phyloP scores from a whole-genome alignment of 2,113 vertebrate genomes.

The Tonatia bakeri region DNA sequence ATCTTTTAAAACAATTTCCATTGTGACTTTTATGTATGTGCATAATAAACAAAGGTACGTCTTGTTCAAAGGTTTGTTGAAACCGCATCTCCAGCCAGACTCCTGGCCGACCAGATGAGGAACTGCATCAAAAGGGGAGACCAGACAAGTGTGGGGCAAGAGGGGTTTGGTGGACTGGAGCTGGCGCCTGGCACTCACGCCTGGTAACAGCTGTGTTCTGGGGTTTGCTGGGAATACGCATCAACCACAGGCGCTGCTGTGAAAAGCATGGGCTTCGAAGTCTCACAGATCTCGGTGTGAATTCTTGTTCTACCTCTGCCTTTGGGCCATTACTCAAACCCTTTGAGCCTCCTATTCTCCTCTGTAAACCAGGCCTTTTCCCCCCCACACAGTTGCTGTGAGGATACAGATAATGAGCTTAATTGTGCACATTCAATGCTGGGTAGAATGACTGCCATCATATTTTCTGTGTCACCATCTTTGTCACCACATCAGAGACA shows the following conservation, averaged over 20 bases:
- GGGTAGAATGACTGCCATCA: neutral
- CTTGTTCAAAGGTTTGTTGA: neutral
- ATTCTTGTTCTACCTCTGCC: neutral
- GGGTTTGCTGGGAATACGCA: neutral
- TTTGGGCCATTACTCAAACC: neutral
- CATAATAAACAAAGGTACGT: neutral
- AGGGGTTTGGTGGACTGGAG: neutral
- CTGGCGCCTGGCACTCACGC: neutral
- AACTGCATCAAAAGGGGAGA: conserved; percentile 35
- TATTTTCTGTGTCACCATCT: neutral
- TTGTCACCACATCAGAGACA: neutral
- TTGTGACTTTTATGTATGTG: neutral
- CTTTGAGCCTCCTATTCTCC: neutral
- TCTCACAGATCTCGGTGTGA: neutral
- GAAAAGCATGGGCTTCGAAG: conserved; percentile 35
- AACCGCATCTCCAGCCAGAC: neutral
- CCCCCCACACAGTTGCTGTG: neutral
- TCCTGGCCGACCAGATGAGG: neutral
- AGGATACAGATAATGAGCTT: neutral
- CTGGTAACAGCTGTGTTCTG: neutral
- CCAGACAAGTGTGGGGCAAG: neutral
- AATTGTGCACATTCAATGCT: neutral
- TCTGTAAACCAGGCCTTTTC: neutral
- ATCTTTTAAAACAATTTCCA: no score
- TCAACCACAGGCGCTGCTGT: neutral